These are phyloP conservation scores for Rotaria magnacalcarata DNA, from an alignment of 2,888 invertebrate species.

Conservation along the genomic window DNA sequence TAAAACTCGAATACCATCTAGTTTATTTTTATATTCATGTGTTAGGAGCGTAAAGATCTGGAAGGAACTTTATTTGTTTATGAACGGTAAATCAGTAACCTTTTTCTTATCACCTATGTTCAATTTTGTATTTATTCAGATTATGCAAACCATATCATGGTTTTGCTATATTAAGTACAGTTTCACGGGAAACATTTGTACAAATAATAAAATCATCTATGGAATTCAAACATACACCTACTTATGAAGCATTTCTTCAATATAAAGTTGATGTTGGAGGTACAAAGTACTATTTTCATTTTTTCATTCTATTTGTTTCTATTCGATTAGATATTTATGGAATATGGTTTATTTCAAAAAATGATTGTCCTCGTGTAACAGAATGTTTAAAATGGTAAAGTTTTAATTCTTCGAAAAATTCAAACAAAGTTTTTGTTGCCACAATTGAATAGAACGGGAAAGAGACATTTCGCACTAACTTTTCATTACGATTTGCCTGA, in stretches of 20 bases:
- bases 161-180: constrained; percentile 13
- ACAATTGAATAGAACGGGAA: too few species aligned
- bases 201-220: constrained; percentile 27
- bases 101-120: too few species aligned
- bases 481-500: too few species aligned
- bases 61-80: constrained; percentile 36
- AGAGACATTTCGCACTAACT: too few species aligned
- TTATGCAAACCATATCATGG: constrained; percentile 8
- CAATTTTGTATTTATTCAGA: background rate
- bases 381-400: background rate
- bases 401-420: too few species aligned
- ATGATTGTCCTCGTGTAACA: constrained; percentile 42
- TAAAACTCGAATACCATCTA: too few species aligned
- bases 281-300: background rate
- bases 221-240: constrained; percentile 10
- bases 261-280: constrained; percentile 35
- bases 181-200: constrained; percentile 19
- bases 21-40: background rate
- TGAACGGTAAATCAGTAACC: background rate
- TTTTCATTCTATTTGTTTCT: background rate
- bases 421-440: too few species aligned
- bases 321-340: constrained; percentile 40
- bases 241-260: constrained; percentile 17
- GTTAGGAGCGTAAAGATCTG: background rate
- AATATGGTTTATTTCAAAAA: constrained; percentile 45